Conservation (phyloP, 2,113 vertebrate species). For the Chionis minor region DNA sequence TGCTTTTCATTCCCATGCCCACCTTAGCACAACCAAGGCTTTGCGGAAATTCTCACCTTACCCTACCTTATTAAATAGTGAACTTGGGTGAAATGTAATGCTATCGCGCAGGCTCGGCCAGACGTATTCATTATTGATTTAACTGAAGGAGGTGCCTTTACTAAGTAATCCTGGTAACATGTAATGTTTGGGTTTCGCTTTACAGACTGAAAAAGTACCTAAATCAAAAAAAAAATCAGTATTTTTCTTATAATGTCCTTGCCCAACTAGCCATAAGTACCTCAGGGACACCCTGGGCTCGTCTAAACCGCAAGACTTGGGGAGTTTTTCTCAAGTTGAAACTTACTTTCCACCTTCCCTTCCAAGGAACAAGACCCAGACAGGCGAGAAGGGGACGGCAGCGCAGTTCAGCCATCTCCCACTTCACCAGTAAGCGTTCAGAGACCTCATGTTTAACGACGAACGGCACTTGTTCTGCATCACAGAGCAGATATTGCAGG, state of each 20-base stretch:
- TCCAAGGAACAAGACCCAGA: neutral
- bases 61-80: neutral
- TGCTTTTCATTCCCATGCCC: neutral
- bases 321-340: neutral
- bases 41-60: neutral
- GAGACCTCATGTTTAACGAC: neutral
- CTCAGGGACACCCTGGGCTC: neutral
- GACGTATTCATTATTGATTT: neutral
- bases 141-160: neutral
- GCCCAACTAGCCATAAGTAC: neutral
- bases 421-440: rapidly evolving
- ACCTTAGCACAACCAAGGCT: neutral
- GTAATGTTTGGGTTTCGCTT: neutral
- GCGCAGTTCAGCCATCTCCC: neutral
- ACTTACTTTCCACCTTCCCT: neutral
- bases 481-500: neutral
- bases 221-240: neutral
- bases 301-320: neutral
- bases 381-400: neutral
- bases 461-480: neutral
- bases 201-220: neutral
- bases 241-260: rapidly evolving
- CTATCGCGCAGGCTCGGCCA: neutral
- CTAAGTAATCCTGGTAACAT: neutral
- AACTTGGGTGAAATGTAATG: neutral